phyloP scores from a whole-genome alignment of 2,888 invertebrate species.

The Agriotes lineatus region DNA sequence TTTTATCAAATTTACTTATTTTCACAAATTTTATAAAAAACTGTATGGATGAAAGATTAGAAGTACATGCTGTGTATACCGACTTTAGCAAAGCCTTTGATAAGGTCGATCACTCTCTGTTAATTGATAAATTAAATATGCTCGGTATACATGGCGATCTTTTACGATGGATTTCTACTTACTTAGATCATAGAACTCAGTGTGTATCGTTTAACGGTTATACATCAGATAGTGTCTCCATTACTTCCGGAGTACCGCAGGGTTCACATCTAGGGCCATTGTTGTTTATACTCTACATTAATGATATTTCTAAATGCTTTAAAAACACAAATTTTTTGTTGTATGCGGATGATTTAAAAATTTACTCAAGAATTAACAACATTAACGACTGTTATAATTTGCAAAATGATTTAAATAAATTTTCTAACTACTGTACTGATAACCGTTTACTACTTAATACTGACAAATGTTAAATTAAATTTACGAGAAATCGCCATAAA shows the following conservation, averaged over 20 bases:
- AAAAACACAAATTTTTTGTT: background rate
- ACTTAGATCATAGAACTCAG: background rate
- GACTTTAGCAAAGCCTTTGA: slow-evolving; percentile 5
- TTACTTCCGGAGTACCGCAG: background rate
- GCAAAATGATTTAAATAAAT: too few relatives aligned
- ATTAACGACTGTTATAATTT: too few relatives aligned
- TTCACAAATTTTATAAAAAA: background rate
- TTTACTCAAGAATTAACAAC: background rate
- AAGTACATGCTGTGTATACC: background rate
- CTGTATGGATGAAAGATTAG: background rate
- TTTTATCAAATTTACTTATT: background rate
- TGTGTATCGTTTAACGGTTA: background rate
- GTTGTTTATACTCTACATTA: background rate
- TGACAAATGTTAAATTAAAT: background rate
- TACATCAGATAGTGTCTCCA: background rate
- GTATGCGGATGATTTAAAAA: background rate
- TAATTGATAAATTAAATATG: background rate
- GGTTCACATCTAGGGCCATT: background rate
- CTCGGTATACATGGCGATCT: slow-evolving; percentile 6
- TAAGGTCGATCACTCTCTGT: background rate
- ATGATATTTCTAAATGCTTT: background rate
- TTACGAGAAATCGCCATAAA: background rate
- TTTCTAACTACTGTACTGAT: too few relatives aligned
- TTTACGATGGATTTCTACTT: background rate
- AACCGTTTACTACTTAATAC: background rate